phyloP scores from a whole-genome alignment of 1,140 invertebrate species.

The Brachionus koreanus region DNA sequence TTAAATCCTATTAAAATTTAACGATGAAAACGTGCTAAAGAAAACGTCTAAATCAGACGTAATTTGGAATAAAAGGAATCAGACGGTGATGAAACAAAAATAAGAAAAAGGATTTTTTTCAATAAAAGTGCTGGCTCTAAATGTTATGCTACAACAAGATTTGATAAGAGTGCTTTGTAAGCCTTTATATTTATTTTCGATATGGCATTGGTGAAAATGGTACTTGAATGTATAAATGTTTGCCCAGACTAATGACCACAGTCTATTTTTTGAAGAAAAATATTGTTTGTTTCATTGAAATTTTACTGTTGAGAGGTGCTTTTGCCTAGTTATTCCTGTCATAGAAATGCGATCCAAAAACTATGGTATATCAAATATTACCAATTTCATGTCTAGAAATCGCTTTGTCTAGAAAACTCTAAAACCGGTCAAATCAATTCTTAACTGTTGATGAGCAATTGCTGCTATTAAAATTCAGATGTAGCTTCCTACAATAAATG shows the following conservation, averaged over 20 bases:
- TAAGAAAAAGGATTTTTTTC: background rate
- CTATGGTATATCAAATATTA: too few relatives aligned
- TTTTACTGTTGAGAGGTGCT: background rate
- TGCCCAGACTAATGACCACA: background rate
- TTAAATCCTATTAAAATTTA: too few relatives aligned
- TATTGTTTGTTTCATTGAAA: background rate
- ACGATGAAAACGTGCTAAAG: background rate
- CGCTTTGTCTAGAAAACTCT: background rate
- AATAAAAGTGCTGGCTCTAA: background rate
- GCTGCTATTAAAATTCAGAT: background rate
- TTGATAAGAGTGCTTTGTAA: background rate
- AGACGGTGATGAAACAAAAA: background rate
- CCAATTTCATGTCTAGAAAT: constrained; percentile 22
- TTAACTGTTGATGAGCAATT: too few relatives aligned
- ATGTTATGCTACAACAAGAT: background rate
- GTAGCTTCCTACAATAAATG: constrained; percentile 5
- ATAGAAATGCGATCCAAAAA: background rate
- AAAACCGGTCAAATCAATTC: background rate
- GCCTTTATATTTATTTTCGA: constrained; percentile 11
- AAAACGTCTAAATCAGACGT: background rate
- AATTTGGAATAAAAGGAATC: constrained; percentile 1
- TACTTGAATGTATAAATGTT: constrained; percentile 10
- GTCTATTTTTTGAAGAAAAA: background rate
- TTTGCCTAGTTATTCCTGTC: background rate
- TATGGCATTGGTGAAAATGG: background rate